A percentile compares a stretch with the other conserved stretches of the same genome.
These are phyloP conservation scores for Paramormyrops hopkinsi DNA, from an alignment of 2,797 vertebrate genomes.

Conservation along the genomic window DNA sequence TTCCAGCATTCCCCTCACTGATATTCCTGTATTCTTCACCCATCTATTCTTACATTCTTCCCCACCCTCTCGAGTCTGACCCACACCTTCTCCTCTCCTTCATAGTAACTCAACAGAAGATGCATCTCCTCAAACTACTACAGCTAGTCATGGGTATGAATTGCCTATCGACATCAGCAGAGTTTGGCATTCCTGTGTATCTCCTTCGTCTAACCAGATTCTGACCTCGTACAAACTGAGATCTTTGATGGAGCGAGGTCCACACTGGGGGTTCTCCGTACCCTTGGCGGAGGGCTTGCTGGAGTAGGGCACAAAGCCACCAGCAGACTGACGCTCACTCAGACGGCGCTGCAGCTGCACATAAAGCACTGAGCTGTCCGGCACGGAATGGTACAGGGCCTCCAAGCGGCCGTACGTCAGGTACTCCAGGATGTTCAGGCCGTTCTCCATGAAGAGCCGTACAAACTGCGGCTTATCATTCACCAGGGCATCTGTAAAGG, in stretches of 20 bases:
- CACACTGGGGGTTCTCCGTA: constrained; percentile 6
- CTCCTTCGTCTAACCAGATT: neutral
- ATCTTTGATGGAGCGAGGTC: constrained; percentile 2
- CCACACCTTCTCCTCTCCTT: neutral
- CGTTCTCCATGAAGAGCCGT: constrained; percentile 77
- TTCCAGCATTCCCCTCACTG: neutral
- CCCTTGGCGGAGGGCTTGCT: neutral
- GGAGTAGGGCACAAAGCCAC: neutral
- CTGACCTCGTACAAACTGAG: constrained; percentile 63
- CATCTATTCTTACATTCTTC: neutral
- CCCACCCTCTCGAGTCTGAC: neutral
- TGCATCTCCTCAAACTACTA: neutral
- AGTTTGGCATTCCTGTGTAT: neutral
- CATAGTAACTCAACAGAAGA: neutral
- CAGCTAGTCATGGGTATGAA: neutral
- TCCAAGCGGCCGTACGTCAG: constrained; percentile 67
- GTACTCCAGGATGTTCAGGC: constrained; percentile 74
- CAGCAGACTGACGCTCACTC: constrained; percentile 35
- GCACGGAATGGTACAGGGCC: constrained; percentile 63
- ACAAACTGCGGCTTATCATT: constrained; percentile 82
- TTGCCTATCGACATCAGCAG: neutral
- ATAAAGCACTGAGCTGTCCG: constrained; percentile 57
- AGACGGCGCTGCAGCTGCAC: constrained; percentile 60
- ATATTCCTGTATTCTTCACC: neutral
- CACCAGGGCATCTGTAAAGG: constrained; percentile 77